phyloP scores from a whole-genome alignment of 2,888 invertebrate genomes.

The Limnephilus auricula region DNA sequence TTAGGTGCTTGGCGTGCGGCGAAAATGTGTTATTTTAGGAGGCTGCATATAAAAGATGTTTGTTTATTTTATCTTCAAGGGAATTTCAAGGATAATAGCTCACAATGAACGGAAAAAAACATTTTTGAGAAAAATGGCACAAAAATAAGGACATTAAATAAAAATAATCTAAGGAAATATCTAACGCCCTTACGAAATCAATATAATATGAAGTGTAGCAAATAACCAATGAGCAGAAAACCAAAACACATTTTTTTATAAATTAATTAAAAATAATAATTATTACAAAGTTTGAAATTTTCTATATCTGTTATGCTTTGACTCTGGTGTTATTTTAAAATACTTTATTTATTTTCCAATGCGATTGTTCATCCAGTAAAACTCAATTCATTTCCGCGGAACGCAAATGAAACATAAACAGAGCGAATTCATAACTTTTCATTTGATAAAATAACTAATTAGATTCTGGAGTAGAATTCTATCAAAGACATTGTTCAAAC shows the following conservation, averaged over 20 bases:
- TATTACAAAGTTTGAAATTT: not conserved
- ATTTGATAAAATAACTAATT: conserved; percentile 40
- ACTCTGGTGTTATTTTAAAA: not conserved
- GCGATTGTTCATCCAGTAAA: not conserved
- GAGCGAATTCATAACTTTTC: not conserved
- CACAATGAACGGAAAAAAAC: too few relatives aligned
- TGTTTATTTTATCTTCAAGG: not conserved
- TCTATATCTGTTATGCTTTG: not conserved
- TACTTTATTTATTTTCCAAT: not conserved
- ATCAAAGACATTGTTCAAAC: conserved; percentile 58
- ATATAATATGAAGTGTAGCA: too few relatives aligned
- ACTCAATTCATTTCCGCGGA: not conserved
- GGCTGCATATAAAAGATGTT: not conserved
- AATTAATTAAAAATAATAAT: too few relatives aligned
- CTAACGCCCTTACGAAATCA: too few relatives aligned
- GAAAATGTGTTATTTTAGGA: not conserved
- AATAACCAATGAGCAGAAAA: too few relatives aligned
- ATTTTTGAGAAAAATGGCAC: not conserved
- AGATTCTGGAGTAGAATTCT: conserved; percentile 52
- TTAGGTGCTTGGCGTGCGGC: not conserved
- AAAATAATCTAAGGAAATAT: not conserved
- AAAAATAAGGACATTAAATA: not conserved
- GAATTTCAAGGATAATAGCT: not conserved
- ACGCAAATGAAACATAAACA: not conserved
- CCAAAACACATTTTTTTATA: too few relatives aligned